A percentile compares a stretch with the other conserved stretches of the same genome.
Conservation (phyloP, 2,888 invertebrate species). For the Chrysolina haemoptera region DNA sequence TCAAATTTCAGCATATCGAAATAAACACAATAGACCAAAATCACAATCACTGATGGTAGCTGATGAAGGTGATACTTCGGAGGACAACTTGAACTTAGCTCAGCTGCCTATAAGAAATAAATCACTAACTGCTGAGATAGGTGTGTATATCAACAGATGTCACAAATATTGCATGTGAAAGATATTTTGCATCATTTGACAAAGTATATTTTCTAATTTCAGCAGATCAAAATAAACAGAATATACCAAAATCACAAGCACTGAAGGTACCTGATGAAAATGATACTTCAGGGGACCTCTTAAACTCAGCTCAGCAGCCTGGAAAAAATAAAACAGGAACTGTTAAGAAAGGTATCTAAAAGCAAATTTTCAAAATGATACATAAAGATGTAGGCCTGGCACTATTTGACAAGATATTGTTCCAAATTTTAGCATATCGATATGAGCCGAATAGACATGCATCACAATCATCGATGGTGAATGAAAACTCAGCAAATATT, state of each 20-base stretch:
- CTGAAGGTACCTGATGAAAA: not conserved
- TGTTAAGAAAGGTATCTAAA: not conserved
- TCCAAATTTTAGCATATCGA: not conserved
- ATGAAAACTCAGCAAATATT: no score
- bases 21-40: not conserved
- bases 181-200: no score
- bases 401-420: not conserved
- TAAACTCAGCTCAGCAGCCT: constrained; percentile 1
- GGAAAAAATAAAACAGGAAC: not conserved
- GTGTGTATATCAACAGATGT: not conserved
- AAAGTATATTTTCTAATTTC: not conserved
- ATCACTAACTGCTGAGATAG: not conserved
- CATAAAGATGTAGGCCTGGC: not conserved
- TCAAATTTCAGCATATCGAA: not conserved
- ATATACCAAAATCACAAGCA: not conserved
- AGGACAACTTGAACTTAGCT: not conserved
- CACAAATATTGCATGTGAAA: no score
- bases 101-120: not conserved
- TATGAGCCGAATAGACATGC: not conserved
- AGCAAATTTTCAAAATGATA: not conserved
- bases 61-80: not conserved
- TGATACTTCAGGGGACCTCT: not conserved
- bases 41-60: not conserved
- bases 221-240: not conserved
- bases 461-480: not conserved